Evolutionary conservation across 2,113 vertebrate genomes (phyloP).

Genomic region (Casuarius casuarius): DNA sequence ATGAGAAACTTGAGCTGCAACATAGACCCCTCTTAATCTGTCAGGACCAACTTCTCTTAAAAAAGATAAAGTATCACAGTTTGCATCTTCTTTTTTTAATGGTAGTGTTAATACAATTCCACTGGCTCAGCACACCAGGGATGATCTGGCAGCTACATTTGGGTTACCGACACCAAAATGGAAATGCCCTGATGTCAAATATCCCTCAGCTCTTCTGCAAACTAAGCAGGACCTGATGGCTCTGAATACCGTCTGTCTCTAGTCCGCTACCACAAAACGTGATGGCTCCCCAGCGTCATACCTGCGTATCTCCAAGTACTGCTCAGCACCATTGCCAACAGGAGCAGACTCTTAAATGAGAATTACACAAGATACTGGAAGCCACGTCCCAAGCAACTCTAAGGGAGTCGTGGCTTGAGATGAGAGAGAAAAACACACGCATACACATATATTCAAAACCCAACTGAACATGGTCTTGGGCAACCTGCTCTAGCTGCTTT

Average conservation of each 20-base stretch:
- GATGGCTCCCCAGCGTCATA: neutral
- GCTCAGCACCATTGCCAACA: neutral
- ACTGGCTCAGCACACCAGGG: neutral
- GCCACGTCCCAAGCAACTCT: neutral
- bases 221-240: neutral
- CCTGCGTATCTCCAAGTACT: neutral
- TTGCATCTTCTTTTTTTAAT: neutral
- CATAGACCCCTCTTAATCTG: slow-evolving; percentile 35
- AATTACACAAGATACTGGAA: neutral
- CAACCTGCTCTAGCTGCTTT: neutral
- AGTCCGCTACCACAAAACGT: neutral
- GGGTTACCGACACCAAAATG: neutral
- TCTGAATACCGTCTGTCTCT: neutral
- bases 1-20: slow-evolving; percentile 52
- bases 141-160: neutral
- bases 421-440: neutral
- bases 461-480: neutral
- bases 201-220: neutral
- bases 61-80: neutral
- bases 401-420: neutral
- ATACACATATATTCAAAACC: neutral
- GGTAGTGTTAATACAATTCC: neutral
- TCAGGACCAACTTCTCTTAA: slow-evolving; percentile 3
- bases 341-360: neutral
- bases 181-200: neutral